phyloP scores from a whole-genome alignment of 1,140 invertebrate species.

The Danaus melanippus region DNA sequence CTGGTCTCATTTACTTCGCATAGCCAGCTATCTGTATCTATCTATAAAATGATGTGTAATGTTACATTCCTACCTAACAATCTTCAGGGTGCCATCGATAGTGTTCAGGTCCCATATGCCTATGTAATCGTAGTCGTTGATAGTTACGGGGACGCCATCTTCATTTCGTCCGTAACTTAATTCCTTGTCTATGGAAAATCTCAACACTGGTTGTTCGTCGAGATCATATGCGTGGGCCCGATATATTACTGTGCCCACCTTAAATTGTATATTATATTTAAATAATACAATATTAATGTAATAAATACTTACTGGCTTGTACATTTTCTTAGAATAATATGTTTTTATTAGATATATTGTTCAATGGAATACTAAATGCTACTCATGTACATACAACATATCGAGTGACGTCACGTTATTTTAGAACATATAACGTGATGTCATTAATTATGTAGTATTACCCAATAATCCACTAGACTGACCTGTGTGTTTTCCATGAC shows the following conservation, averaged over 20 bases:
- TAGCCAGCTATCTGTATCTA: too few species aligned
- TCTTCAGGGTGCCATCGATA: slow-evolving; percentile 80
- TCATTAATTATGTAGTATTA: too few species aligned
- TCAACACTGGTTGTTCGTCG: slow-evolving; percentile 82
- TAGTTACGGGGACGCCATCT: slow-evolving; percentile 80
- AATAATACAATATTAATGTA: neutral
- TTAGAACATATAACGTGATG: too few species aligned
- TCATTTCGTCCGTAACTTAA: slow-evolving; percentile 85
- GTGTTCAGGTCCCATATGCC: slow-evolving; percentile 82
- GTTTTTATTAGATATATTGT: too few species aligned
- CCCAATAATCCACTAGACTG: slow-evolving; percentile 19
- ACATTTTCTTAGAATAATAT: too few species aligned
- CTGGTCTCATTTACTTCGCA: too few species aligned
- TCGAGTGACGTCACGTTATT: too few species aligned
- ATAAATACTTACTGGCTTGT: too few species aligned
- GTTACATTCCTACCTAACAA: slow-evolving; percentile 47
- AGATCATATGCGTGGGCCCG: slow-evolving; percentile 83
- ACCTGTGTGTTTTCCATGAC: slow-evolving; percentile 85
- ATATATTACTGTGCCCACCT: slow-evolving; percentile 81
- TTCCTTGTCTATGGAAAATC: slow-evolving; percentile 81
- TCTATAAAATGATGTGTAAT: neutral
- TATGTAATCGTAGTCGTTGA: slow-evolving; percentile 81
- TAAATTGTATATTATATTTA: neutral
- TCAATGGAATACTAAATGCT: too few species aligned
- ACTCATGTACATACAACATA: too few species aligned